Base-by-base conservation (phyloP, 2,888 invertebrate species). In the Romanomermis culicivorax region DNA sequence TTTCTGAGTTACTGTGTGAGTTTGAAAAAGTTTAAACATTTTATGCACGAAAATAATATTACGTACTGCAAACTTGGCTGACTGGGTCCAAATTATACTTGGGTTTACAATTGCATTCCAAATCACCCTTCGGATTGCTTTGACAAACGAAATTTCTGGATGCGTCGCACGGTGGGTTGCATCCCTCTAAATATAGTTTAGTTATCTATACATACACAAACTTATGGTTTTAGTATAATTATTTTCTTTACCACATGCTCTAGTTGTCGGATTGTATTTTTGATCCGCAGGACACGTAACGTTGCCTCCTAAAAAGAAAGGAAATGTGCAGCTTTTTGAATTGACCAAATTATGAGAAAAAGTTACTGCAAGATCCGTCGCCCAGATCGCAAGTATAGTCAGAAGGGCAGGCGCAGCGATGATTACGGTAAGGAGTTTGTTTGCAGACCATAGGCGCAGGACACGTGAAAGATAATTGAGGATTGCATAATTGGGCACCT, bases 81-180 rank as follows among this genome's bases (percentile, higher is more conserved):
- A 64, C 62, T 2, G 64, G 61, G 56, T 67, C 67, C 14, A 66
- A 56, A 36, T 60, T 58, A 55, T 65, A 64, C 20, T 60, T 60
- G 29, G 58, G 53, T 11, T 58, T 59, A 54, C 67, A 67, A 55
- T 66, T 67, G 54, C 67, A 67, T 2, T 62, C 64, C 59, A 61
- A 62, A 51, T 62, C 60, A 17, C 59, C 60, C 7, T 52, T 20
- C n/a, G 63, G 63, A 45, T 63, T 63, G 52, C 62, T 61, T 42
- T 67, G 60, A 52, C 67, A 67, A 42, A 61, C 53, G 51, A 67
- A 64, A n/a, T 63, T 55, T 57, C 66, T 66, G 17, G 64, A 57
- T 20, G 59, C 56, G 55, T 68, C 66, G 57, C 67, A 67, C 14
- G 61, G 58, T 11, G 50, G 50, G 27, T 49, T 11, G 29, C 50